Conservation (phyloP, 2,888 invertebrate species). For the Troides oblongomaculatus region DNA sequence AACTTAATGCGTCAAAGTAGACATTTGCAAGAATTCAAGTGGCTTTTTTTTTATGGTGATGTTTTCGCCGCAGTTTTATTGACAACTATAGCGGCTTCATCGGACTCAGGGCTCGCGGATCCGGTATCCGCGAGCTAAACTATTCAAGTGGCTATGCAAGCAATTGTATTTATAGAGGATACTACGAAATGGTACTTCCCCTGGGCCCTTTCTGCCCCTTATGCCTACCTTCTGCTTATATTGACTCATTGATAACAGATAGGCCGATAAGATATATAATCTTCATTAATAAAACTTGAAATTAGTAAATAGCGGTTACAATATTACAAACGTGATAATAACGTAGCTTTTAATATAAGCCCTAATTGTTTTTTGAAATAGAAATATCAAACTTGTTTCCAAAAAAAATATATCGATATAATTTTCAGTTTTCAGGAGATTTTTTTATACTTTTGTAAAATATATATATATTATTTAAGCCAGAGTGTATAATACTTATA, state of each 20-base stretch:
- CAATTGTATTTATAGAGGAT: background rate
- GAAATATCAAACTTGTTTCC: too few species aligned
- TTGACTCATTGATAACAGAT: background rate
- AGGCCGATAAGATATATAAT: background rate
- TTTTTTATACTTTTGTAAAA: too few species aligned
- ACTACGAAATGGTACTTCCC: background rate
- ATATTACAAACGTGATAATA: background rate
- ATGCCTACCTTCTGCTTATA: background rate
- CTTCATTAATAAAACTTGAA: background rate
- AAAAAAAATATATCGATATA: too few species aligned
- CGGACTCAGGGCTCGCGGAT: too few species aligned
- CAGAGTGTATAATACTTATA: too few species aligned
- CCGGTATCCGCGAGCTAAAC: too few species aligned
- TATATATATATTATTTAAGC: too few species aligned
- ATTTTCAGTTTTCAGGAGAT: too few species aligned
- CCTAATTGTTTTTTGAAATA: background rate
- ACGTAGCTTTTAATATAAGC: background rate
- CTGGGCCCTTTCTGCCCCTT: background rate
- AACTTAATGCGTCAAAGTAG: background rate
- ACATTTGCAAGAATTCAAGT: background rate
- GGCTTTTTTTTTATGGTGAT: too few species aligned
- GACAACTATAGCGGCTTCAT: too few species aligned
- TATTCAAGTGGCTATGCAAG: too few species aligned
- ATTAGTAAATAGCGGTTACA: background rate
- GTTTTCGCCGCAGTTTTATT: too few species aligned